phyloP scores from a whole-genome alignment of 2,888 invertebrate genomes.

The Pterobdella sp. region DNA sequence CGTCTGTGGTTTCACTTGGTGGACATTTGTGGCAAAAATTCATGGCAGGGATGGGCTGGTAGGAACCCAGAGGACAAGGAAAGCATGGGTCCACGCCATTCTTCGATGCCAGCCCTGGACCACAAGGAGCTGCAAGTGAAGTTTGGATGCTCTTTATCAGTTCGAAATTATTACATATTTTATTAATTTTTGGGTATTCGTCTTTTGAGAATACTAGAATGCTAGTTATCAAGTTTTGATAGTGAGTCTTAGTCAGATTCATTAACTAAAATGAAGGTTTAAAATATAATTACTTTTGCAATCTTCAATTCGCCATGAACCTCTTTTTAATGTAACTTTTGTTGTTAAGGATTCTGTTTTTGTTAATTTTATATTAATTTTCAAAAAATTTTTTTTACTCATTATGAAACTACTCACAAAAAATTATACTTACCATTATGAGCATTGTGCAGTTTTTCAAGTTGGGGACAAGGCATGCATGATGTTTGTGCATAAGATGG shows the following conservation, averaged over 20 bases:
- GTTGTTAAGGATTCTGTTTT: too few relatives aligned
- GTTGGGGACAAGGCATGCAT: constrained; percentile 49
- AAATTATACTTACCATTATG: not conserved
- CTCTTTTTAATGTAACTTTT: constrained; percentile 50
- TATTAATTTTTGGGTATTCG: too few relatives aligned
- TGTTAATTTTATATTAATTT: too few relatives aligned
- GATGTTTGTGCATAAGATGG: constrained; percentile 46
- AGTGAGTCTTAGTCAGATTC: not conserved
- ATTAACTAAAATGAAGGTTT: too few relatives aligned
- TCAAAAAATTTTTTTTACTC: not conserved
- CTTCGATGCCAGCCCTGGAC: constrained; percentile 55
- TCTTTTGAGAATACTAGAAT: too few relatives aligned
- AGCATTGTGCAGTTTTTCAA: constrained; percentile 18
- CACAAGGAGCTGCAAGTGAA: constrained; percentile 57
- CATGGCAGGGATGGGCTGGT: constrained; percentile 50
- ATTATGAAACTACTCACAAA: not conserved
- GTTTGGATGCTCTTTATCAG: too few relatives aligned
- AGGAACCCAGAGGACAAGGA: constrained; percentile 55
- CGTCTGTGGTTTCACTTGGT: constrained; percentile 40
- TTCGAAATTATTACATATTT: too few relatives aligned
- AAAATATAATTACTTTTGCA: constrained; percentile 56
- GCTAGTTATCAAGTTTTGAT: too few relatives aligned
- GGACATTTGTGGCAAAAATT: constrained; percentile 52
- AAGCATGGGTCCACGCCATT: constrained; percentile 58
- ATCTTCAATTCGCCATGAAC: constrained; percentile 49